phyloP scores from a whole-genome alignment of 2,888 invertebrate genomes.

The Lasioglossum calceatum region DNA sequence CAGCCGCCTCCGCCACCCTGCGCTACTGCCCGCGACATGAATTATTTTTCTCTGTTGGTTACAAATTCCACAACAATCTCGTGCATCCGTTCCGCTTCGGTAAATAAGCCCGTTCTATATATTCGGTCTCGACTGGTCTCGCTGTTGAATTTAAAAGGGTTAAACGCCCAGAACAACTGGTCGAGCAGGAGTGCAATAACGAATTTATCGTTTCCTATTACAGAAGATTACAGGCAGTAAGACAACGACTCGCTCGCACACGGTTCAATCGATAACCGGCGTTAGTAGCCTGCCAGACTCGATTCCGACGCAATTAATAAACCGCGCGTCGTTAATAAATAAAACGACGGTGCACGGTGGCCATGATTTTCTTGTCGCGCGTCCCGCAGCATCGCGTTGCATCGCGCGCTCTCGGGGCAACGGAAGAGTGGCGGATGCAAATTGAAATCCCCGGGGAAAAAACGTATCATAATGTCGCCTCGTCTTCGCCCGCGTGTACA shows the following conservation, averaged over 20 bases:
- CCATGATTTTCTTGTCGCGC: constrained; percentile 9
- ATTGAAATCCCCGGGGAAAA: constrained; percentile 7
- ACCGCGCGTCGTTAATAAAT: constrained; percentile 26
- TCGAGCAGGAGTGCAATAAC: not conserved
- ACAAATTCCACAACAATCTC: not conserved
- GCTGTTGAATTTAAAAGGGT: constrained; percentile 7
- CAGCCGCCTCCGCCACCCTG: not conserved
- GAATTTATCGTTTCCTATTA: constrained; percentile 29
- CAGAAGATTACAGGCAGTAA: constrained; percentile 15
- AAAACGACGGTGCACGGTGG: not conserved
- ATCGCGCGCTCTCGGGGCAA: not conserved
- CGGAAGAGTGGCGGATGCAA: constrained; percentile 1
- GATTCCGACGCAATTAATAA: constrained; percentile 24
- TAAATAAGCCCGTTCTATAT: not conserved
- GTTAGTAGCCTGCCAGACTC: constrained; percentile 7
- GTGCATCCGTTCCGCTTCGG: not conserved
- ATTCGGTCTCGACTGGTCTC: not conserved
- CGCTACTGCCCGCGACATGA: not conserved
- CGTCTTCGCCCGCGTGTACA: not conserved
- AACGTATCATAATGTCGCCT: constrained; percentile 21
- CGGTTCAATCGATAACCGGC: constrained; percentile 23
- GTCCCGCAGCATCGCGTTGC: not conserved
- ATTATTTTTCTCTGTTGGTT: not conserved
- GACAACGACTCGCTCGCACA: constrained; percentile 15
- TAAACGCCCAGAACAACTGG: not conserved